Evolutionary conservation across 2,888 invertebrate species (phyloP).

Genomic region (Drosophila flavopinicola): DNA sequence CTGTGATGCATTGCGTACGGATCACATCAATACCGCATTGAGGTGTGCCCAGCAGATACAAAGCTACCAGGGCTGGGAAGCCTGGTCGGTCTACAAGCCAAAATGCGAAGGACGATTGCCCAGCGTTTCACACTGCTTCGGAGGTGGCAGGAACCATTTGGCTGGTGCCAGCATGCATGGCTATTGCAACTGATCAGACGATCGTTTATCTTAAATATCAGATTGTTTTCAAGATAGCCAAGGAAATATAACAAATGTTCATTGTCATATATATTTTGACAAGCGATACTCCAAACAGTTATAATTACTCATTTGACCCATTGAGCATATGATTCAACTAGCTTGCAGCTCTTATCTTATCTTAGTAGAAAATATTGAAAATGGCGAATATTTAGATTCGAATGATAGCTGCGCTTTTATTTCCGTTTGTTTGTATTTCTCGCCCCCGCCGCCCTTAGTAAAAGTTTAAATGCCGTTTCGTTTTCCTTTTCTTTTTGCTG

Average conservation of each 20-base stretch:
- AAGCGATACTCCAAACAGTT: too few species aligned
- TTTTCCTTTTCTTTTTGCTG: conserved; percentile 79
- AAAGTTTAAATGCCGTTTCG: conserved; percentile 25
- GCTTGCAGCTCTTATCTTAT: too few species aligned
- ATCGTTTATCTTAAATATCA: too few species aligned
- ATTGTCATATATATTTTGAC: too few species aligned
- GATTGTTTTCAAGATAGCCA: too few species aligned
- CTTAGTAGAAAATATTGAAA: not conserved
- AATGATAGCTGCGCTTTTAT: conserved; percentile 59
- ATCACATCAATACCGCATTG: conserved; percentile 10
- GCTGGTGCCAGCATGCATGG: not conserved
- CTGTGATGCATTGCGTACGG: conserved; percentile 15
- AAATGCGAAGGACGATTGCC: conserved; percentile 8
- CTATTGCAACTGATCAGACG: too few species aligned
- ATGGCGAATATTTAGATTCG: conserved; percentile 30
- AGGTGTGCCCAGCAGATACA: conserved; percentile 7
- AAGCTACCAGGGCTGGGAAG: not conserved
- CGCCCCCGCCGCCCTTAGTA: conserved; percentile 6
- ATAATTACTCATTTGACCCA: too few species aligned
- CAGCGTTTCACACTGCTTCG: conserved; percentile 12
- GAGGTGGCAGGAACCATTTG: not conserved
- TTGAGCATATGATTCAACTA: too few species aligned
- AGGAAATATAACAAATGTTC: too few species aligned
- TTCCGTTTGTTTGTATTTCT: not conserved
- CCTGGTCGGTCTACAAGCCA: conserved; percentile 7